phyloP scores from a whole-genome alignment of 2,113 vertebrate genomes.

The Myotis yumanensis region DNA sequence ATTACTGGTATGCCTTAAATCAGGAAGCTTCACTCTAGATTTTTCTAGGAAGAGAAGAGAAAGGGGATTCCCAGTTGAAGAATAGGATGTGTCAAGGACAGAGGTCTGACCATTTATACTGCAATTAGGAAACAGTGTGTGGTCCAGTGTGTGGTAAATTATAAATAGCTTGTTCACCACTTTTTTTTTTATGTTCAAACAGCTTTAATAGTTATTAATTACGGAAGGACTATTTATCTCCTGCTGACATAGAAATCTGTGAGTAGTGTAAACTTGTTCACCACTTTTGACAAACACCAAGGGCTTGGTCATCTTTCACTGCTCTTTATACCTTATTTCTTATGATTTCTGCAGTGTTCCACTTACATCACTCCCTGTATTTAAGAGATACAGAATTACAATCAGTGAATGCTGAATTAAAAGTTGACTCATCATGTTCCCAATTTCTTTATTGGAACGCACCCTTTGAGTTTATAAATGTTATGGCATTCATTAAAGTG shows the following conservation, averaged over 20 bases:
- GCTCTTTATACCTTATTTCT: not conserved
- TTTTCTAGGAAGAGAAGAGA: not conserved
- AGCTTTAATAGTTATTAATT: too few species aligned
- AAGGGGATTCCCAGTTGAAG: not conserved
- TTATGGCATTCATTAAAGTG: conserved; percentile 24
- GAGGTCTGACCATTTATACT: not conserved
- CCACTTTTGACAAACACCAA: not conserved
- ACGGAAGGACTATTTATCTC: too few species aligned
- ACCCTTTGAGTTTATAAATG: conserved; percentile 39
- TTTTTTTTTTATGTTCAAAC: not conserved
- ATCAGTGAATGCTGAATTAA: conserved; percentile 23
- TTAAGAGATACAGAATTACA: conserved; percentile 26
- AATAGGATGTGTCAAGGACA: not conserved
- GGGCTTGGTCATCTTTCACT: not conserved
- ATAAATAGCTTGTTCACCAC: not conserved
- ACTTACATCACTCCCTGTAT: not conserved
- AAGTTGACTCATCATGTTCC: not conserved
- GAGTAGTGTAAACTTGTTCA: not conserved
- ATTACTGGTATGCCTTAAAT: not conserved
- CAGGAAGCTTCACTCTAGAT: not conserved
- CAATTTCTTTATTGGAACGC: not conserved
- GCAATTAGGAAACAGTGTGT: not conserved
- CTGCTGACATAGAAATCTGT: too few species aligned
- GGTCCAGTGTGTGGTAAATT: not conserved
- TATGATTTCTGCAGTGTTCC: not conserved